phyloP scores from a whole-genome alignment of 1,140 invertebrate genomes.

The Drosophila prosaltans region DNA sequence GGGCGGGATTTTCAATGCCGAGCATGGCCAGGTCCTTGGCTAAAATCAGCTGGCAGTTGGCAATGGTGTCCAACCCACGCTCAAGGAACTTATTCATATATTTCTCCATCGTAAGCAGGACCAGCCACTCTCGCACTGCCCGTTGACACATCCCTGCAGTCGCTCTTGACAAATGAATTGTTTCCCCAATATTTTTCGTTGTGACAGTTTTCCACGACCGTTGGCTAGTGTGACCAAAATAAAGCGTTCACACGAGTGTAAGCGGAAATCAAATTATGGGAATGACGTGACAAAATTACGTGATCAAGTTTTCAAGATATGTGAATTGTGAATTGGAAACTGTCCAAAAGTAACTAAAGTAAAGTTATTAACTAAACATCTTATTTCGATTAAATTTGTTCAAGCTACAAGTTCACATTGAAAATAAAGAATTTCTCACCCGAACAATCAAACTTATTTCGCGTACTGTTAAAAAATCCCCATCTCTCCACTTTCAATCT shows the following conservation, averaged over 20 bases:
- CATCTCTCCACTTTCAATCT: no score
- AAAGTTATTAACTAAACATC: no score
- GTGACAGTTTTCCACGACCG: background rate
- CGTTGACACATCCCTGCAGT: constrained; percentile 28
- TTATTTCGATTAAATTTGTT: no score
- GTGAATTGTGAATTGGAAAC: no score
- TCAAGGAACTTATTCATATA: constrained; percentile 36
- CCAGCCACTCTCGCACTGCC: constrained; percentile 55
- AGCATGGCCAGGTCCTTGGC: constrained; percentile 44
- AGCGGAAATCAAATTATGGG: background rate
- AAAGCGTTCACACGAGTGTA: background rate
- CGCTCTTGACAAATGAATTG: no score
- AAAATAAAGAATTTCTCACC: no score
- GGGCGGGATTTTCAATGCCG: constrained; percentile 39
- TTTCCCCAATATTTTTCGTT: background rate
- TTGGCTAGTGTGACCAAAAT: background rate
- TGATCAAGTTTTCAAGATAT: no score
- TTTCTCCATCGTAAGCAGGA: constrained; percentile 56
- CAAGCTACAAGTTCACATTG: no score
- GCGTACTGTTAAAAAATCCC: no score
- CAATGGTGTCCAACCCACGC: constrained; percentile 40
- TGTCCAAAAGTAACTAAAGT: no score
- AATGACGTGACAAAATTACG: no score
- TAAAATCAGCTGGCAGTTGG: constrained; percentile 43
- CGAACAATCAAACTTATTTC: no score